phyloP scores from a whole-genome alignment of 1,140 invertebrate genomes.

The Pararge aegeria region DNA sequence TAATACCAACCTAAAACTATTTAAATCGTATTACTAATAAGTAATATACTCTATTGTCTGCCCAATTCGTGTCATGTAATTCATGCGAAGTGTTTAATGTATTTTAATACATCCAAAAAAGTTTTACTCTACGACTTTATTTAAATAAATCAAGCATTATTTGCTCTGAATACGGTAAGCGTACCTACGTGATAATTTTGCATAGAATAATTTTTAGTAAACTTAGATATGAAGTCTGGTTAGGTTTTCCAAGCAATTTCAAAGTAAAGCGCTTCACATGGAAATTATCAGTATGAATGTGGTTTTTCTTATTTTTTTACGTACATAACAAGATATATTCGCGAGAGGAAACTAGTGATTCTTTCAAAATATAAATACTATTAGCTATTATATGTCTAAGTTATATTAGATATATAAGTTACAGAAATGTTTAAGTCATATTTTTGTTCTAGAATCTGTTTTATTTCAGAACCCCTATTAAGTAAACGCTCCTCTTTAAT shows the following conservation, averaged over 20 bases:
- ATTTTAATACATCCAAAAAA: slow-evolving; percentile 27
- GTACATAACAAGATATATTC: too few species aligned
- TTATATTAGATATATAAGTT: too few species aligned
- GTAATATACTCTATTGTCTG: slow-evolving; percentile 31
- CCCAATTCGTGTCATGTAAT: slow-evolving; percentile 26
- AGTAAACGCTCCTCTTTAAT: too few species aligned
- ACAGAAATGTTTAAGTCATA: too few species aligned
- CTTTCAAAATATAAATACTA: too few species aligned
- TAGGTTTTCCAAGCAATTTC: background rate
- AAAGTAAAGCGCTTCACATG: background rate
- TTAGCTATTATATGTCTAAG: too few species aligned
- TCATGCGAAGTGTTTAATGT: slow-evolving; percentile 20
- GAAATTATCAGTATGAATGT: too few species aligned
- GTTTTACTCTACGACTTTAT: slow-evolving; percentile 18
- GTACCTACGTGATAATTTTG: slow-evolving; percentile 27
- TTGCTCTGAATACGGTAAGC: slow-evolving; percentile 10
- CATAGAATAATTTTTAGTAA: slow-evolving; percentile 13
- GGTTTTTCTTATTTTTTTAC: too few species aligned
- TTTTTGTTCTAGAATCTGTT: too few species aligned
- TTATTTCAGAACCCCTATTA: too few species aligned
- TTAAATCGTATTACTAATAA: slow-evolving; percentile 33
- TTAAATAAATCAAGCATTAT: slow-evolving; percentile 28
- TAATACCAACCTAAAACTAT: slow-evolving; percentile 21
- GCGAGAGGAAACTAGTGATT: too few species aligned
- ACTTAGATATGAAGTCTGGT: background rate